Percentiles rank a stretch among this genome's conserved stretches.
Conservation (phyloP, 2,797 vertebrate genomes). For the Pangasius djambal region DNA sequence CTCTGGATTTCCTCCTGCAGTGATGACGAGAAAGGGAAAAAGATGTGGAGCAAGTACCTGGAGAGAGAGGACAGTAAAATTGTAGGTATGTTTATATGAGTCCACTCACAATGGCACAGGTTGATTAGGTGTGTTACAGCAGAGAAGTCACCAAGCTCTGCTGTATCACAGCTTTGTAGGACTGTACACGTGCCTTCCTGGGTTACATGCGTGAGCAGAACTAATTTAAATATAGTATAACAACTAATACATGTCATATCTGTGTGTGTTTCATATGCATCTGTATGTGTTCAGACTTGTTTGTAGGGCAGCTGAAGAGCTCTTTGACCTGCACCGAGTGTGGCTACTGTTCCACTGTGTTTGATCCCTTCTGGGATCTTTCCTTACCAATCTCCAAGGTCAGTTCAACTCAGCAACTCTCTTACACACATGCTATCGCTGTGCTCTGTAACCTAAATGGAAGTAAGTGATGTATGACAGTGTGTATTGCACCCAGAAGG, state of each 20-base stretch:
- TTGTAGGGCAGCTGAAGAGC: conserved; percentile 95
- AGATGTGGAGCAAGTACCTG: conserved; percentile 96
- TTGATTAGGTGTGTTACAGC: background rate
- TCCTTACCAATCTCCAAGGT: conserved; percentile 97
- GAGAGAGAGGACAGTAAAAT: conserved; percentile 96
- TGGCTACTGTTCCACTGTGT: conserved; percentile 94
- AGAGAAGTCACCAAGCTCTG: background rate
- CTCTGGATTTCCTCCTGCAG: conserved; percentile 65
- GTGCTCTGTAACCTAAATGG: background rate
- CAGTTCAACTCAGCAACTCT: conserved; percentile 35
- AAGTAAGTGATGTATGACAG: conserved; percentile 30
- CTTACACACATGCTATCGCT: conserved; percentile 21
- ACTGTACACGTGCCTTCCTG: background rate
- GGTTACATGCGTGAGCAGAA: background rate
- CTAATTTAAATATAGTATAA: background rate
- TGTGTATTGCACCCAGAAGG: conserved; percentile 77
- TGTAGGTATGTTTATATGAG: conserved; percentile 79
- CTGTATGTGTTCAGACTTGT: conserved; percentile 80
- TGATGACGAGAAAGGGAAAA: conserved; percentile 93
- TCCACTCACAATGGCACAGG: background rate
- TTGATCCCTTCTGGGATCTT: conserved; percentile 97
- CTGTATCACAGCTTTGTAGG: background rate
- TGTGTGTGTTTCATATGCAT: background rate
- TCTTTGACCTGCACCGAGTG: conserved; percentile 92
- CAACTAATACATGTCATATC: background rate